Percentiles rank a stretch among this genome's conserved stretches.
These are phyloP conservation scores for Zygogramma bicolorata DNA, from an alignment of 2,888 invertebrate species.

Conservation along the genomic window DNA sequence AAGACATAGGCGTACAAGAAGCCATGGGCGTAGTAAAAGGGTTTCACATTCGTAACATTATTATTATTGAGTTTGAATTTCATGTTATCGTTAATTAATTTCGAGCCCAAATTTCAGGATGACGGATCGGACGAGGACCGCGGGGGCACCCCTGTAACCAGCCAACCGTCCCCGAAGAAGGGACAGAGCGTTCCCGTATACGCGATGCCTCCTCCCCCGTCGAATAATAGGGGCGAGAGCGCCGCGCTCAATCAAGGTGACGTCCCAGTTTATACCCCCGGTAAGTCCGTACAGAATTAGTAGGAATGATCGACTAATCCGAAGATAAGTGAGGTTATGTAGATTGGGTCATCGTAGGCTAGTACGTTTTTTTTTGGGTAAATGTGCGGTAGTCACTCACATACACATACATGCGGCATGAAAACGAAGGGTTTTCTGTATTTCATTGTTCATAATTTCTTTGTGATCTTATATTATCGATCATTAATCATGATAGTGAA, in stretches of 20 bases:
- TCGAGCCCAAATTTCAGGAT: slow-evolving; percentile 55
- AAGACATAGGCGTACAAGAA: no score
- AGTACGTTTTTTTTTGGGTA: background rate
- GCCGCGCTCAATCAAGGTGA: slow-evolving; percentile 75
- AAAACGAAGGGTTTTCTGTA: no score
- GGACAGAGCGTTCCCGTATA: slow-evolving; percentile 69
- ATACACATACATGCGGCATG: no score
- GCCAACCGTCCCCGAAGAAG: slow-evolving; percentile 67
- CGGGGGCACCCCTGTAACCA: slow-evolving; percentile 66
- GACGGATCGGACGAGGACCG: slow-evolving; percentile 61
- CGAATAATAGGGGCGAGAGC: slow-evolving; percentile 73
- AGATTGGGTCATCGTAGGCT: background rate
- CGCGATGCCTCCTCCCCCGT: slow-evolving; percentile 71
- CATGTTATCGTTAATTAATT: background rate
- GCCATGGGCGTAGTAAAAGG: no score
- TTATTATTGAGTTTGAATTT: background rate
- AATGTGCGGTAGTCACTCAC: no score
- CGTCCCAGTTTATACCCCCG: slow-evolving; percentile 69
- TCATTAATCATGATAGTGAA: no score
- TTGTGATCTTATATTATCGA: no score
- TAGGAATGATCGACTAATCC: background rate
- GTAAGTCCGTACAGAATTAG: slow-evolving; percentile 52
- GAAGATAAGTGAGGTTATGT: slow-evolving; percentile 30
- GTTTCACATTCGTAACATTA: no score
- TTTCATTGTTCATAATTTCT: no score